Evolutionary conservation across 2,113 vertebrate genomes (phyloP).

Genomic region (Asarcornis scutulata): DNA sequence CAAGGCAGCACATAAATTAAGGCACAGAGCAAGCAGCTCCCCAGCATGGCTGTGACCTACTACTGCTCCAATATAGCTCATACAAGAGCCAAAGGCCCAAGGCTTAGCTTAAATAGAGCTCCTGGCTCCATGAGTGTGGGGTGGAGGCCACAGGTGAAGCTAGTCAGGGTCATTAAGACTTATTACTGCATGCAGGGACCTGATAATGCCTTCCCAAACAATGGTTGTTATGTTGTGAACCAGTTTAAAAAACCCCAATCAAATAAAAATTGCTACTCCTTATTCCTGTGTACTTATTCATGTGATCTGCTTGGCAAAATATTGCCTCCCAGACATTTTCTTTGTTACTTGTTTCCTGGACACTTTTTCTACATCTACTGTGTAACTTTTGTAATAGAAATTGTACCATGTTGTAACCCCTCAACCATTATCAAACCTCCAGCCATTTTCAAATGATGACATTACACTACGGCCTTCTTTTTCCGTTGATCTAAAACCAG

Average conservation of each 20-base stretch:
- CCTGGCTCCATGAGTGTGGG: neutral
- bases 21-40: neutral
- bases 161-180: neutral
- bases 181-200: neutral
- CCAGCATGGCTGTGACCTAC: fast-evolving
- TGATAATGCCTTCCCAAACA: neutral
- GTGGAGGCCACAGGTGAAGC: neutral
- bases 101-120: neutral
- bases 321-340: neutral
- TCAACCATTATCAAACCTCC: neutral
- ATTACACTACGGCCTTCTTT: neutral
- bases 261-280: neutral
- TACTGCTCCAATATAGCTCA: neutral
- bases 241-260: neutral
- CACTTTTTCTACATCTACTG: neutral
- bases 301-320: neutral
- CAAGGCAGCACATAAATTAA: fast-evolving
- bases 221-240: neutral
- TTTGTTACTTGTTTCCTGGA: neutral
- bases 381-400: neutral
- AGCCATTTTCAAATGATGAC: neutral
- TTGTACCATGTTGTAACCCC: neutral
- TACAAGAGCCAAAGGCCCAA: fast-evolving
- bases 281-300: neutral
- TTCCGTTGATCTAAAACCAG: neutral